phyloP scores from a whole-genome alignment of 2,113 vertebrate genomes.

The Raphicerus campestris region DNA sequence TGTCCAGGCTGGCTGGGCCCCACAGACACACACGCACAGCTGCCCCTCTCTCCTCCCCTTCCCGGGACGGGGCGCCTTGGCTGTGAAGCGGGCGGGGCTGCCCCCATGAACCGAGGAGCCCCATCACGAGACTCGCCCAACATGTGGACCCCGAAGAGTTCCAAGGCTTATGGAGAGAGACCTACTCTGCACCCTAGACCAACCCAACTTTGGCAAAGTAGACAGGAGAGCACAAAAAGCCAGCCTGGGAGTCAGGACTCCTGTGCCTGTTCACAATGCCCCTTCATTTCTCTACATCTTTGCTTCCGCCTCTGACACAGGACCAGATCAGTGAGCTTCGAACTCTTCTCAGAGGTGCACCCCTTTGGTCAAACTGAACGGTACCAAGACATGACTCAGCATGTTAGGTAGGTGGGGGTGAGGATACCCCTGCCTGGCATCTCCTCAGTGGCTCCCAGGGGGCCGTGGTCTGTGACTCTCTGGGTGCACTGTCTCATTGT shows the following conservation, averaged over 20 bases:
- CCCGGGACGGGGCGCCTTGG: neutral
- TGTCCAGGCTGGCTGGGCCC: neutral
- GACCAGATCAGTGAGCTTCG: neutral
- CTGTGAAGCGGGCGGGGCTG: neutral
- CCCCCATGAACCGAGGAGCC: neutral
- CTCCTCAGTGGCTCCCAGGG: neutral
- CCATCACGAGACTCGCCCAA: neutral
- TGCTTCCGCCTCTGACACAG: neutral
- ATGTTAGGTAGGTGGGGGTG: neutral
- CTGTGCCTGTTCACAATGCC: rapidly evolving
- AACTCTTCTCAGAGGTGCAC: neutral
- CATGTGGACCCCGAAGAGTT: neutral
- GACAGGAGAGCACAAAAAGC: neutral
- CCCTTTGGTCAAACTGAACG: neutral
- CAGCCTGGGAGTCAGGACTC: neutral
- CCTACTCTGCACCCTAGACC: neutral
- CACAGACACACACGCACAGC: rapidly evolving
- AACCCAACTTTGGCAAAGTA: neutral
- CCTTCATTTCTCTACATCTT: neutral
- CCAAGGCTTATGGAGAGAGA: neutral
- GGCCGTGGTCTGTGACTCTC: neutral
- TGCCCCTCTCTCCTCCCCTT: neutral
- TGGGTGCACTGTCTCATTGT: neutral
- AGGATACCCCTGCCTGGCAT: neutral
- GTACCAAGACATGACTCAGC: neutral